Conservation (phyloP, 2,113 vertebrate genomes). For the Amblyornis subalaris region DNA sequence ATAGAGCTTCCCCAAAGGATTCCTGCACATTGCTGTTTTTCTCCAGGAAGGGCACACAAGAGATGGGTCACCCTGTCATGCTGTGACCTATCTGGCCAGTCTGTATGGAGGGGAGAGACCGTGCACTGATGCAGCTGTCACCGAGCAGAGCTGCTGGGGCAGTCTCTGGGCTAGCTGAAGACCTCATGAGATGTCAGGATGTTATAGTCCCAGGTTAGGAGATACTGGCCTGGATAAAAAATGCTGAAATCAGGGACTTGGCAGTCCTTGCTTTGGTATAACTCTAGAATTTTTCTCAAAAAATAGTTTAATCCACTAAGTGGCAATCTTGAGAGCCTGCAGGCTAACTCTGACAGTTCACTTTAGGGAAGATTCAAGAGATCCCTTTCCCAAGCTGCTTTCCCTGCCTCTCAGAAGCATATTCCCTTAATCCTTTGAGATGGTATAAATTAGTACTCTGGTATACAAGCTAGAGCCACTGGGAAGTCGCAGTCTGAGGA, state of each 20-base stretch:
- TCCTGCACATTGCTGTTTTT: neutral
- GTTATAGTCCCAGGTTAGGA: neutral
- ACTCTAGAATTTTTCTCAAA: neutral
- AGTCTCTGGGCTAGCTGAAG: neutral
- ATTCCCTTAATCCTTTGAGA: neutral
- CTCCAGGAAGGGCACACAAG: neutral
- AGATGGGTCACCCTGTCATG: neutral
- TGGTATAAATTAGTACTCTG: neutral
- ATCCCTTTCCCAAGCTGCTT: neutral
- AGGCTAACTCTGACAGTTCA: neutral
- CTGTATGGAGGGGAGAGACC: rapidly evolving
- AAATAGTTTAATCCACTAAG: neutral
- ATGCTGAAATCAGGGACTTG: neutral
- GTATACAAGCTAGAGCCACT: neutral
- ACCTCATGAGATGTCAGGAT: neutral
- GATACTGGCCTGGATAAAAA: neutral
- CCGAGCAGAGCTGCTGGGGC: neutral
- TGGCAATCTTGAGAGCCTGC: neutral
- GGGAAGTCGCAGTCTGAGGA: neutral
- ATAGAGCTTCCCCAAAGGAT: neutral
- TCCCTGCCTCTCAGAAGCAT: neutral
- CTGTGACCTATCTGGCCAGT: neutral
- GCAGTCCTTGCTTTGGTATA: neutral
- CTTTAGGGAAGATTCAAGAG: neutral
- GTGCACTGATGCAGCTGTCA: neutral